Conservation (phyloP, 2,888 invertebrate species). For the Drosophila diplacantha region DNA sequence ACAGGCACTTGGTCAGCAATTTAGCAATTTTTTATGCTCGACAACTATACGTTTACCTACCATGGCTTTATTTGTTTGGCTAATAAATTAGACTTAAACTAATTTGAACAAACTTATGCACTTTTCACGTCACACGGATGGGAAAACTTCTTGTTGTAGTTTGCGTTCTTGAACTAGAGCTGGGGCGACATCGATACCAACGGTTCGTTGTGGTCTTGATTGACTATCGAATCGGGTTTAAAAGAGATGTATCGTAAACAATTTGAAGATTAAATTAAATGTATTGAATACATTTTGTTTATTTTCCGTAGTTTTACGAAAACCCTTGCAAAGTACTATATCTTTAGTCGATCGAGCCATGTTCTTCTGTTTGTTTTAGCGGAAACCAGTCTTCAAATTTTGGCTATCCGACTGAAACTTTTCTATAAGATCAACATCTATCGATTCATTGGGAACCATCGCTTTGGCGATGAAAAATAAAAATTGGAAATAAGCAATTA, state of each 20-base stretch:
- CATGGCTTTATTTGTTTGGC: constrained; percentile 43
- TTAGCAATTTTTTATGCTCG: neutral
- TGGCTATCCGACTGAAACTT: too few species aligned
- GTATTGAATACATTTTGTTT: neutral
- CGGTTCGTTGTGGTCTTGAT: neutral
- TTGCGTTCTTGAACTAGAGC: constrained; percentile 23
- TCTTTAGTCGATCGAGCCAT: too few species aligned
- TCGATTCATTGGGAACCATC: too few species aligned
- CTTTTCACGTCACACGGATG: constrained; percentile 46
- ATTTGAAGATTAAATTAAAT: neutral
- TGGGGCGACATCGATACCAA: neutral
- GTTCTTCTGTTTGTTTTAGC: too few species aligned
- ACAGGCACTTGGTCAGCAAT: constrained; percentile 23
- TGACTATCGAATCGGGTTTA: neutral
- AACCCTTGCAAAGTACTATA: neutral
- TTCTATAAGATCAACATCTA: too few species aligned
- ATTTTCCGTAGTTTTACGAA: neutral
- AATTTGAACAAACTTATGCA: constrained; percentile 44
- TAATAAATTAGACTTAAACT: constrained; percentile 50
- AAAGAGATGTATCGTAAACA: neutral
- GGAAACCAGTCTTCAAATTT: too few species aligned
- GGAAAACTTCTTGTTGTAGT: constrained; percentile 34
- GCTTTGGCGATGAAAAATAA: too few species aligned
- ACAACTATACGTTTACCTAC: constrained; percentile 14
- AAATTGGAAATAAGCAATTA: too few species aligned